Percentiles rank a stretch among this genome's conserved stretches.
phyloP scores from a whole-genome alignment of 2,797 vertebrate species.

The Craterocephalus amniculus region DNA sequence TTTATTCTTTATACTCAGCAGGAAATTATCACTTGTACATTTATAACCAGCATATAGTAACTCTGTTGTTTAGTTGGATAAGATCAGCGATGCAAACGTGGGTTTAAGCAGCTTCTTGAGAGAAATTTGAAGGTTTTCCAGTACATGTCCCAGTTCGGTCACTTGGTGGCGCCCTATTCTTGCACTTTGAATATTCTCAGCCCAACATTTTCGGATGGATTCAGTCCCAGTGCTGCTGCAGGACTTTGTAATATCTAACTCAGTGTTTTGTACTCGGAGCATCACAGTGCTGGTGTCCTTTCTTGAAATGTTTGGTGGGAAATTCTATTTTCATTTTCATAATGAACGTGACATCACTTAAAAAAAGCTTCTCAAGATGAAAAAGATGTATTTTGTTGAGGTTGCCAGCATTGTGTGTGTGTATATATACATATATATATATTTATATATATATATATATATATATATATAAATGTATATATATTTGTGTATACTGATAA shows the following conservation, averaged over 20 bases:
- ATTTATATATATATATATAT: conserved; percentile 34
- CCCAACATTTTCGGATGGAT: conserved; percentile 1
- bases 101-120: not conserved
- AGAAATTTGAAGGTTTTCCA: conserved; percentile 17
- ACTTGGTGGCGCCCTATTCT: conserved; percentile 68
- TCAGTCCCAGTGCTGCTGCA: not conserved
- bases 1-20: conserved; percentile 9
- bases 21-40: conserved; percentile 13
- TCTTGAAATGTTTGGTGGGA: conserved; percentile 21
- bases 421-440: conserved; percentile 22
- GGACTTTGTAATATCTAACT: conserved; percentile 25
- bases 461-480: conserved; percentile 10
- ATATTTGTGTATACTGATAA: conserved; percentile 41
- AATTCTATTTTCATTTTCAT: conserved; percentile 1
- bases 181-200: conserved; percentile 18
- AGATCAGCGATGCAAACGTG: not conserved
- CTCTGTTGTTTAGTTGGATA: not conserved
- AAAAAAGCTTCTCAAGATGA: conserved; percentile 3
- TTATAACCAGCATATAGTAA: conserved; percentile 8
- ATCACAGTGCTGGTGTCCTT: conserved; percentile 8
- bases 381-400: conserved; percentile 19
- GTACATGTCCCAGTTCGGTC: conserved; percentile 27
- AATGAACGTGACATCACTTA: not conserved
- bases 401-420: conserved; percentile 38
- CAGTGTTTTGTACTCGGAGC: conserved; percentile 12